phyloP scores from a whole-genome alignment of 2,797 vertebrate species.

The Urocyon cinereoargenteus region DNA sequence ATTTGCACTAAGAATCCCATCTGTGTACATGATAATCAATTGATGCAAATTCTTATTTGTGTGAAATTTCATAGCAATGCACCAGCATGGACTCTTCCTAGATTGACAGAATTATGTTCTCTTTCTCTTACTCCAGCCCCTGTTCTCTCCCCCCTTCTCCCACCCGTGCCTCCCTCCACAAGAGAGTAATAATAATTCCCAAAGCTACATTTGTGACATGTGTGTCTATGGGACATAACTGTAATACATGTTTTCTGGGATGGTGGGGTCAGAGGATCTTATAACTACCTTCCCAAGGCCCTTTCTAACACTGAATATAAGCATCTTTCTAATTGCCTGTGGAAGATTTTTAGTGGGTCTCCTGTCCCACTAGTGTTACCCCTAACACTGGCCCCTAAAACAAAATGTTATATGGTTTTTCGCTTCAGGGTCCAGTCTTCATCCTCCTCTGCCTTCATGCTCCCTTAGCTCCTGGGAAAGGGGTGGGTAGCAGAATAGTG shows the following conservation, averaged over 20 bases:
- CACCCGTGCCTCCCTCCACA: neutral
- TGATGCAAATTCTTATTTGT: constrained; percentile 55
- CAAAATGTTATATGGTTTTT: neutral
- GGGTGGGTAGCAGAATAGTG: neutral
- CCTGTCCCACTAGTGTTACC: neutral
- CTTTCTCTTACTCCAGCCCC: constrained; percentile 34
- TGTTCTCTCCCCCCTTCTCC: neutral
- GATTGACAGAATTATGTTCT: constrained; percentile 10
- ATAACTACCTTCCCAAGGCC: constrained; percentile 37
- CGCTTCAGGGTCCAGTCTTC: constrained; percentile 3
- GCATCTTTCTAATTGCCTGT: constrained; percentile 4
- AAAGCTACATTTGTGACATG: constrained; percentile 60
- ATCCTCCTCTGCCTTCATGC: neutral
- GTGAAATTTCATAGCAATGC: constrained; percentile 27
- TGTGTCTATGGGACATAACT: constrained; percentile 27
- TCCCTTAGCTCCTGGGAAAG: neutral
- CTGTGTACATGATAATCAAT: constrained; percentile 51
- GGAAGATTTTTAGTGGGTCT: neutral
- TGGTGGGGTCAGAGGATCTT: neutral
- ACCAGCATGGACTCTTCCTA: constrained; percentile 1
- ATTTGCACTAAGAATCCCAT: constrained; percentile 56
- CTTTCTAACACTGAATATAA: constrained; percentile 49
- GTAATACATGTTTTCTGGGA: constrained; percentile 50
- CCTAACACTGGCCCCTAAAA: neutral
- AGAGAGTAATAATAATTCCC: constrained; percentile 20